A percentile compares a stretch with the other conserved stretches of the same genome.
phyloP scores from a whole-genome alignment of 2,113 vertebrate species.

The Dipodomys spectabilis region DNA sequence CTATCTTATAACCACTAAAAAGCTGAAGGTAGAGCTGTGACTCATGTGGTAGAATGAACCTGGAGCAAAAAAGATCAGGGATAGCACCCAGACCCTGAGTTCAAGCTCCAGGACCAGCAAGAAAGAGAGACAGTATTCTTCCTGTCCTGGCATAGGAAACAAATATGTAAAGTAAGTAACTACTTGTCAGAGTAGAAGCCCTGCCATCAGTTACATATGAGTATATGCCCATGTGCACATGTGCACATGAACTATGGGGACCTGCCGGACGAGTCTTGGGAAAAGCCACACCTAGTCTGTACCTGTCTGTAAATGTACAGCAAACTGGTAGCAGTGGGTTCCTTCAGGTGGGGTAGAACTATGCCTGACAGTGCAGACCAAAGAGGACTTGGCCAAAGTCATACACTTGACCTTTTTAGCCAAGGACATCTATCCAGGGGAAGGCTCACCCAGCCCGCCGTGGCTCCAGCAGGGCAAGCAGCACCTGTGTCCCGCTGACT shows the following conservation, averaged over 20 bases:
- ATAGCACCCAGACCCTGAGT: no score
- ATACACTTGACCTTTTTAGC: neutral
- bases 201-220: neutral
- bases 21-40: no score
- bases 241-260: neutral
- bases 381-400: neutral
- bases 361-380: neutral
- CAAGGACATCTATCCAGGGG: neutral
- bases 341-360: neutral
- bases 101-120: no score
- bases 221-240: no score
- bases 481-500: constrained; percentile 95
- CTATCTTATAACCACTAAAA: no score
- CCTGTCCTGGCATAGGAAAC: neutral
- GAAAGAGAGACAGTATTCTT: no score
- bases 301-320: fast-evolving
- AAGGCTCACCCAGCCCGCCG: constrained; percentile 92
- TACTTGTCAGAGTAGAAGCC: neutral
- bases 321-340: fast-evolving
- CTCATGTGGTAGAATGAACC: no score
- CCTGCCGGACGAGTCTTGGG: neutral
- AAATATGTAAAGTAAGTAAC: neutral
- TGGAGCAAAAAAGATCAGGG: no score
- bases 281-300: neutral
- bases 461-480: constrained; percentile 95